phyloP scores from a whole-genome alignment of 2,797 vertebrate species.

The Arnoldichthys spilopterus region DNA sequence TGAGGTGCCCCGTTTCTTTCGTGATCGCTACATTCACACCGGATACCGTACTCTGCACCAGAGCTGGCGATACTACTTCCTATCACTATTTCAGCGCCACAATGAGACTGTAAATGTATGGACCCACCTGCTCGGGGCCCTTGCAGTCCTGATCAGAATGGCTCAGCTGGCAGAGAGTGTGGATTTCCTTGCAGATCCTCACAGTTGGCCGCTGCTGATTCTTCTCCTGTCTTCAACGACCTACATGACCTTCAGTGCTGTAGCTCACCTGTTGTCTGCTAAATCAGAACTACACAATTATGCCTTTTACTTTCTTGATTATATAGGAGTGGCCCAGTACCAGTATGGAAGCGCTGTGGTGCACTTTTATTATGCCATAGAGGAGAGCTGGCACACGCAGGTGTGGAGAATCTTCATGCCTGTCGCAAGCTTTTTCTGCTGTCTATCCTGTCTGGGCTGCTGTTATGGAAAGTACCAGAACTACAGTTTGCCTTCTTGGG shows the following conservation, averaged over 20 bases:
- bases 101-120: constrained; percentile 92
- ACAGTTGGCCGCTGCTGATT: constrained; percentile 85
- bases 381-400: constrained; percentile 74
- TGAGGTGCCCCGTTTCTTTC: constrained; percentile 83
- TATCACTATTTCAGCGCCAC: constrained; percentile 87
- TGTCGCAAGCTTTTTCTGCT: constrained; percentile 76
- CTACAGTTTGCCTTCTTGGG: constrained; percentile 66
- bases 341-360: constrained; percentile 88
- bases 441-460: constrained; percentile 87
- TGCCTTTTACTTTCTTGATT: constrained; percentile 90
- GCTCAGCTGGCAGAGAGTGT: constrained; percentile 70
- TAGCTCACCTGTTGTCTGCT: constrained; percentile 86
- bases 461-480: constrained; percentile 86
- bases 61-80: constrained; percentile 88
- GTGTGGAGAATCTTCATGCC: constrained; percentile 82
- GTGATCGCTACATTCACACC: constrained; percentile 80
- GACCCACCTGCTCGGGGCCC: constrained; percentile 84
- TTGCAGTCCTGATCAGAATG: constrained; percentile 77
- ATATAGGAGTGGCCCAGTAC: constrained; percentile 88
- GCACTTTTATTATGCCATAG: constrained; percentile 87
- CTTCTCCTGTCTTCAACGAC: constrained; percentile 79
- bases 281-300: constrained; percentile 89
- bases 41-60: constrained; percentile 87
- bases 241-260: constrained; percentile 83
- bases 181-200: constrained; percentile 81